Evolutionary conservation across 2,113 vertebrate genomes (phyloP), one percentile per base, ranked within the genome.

Genomic region (Centropus bengalensis): DNA sequence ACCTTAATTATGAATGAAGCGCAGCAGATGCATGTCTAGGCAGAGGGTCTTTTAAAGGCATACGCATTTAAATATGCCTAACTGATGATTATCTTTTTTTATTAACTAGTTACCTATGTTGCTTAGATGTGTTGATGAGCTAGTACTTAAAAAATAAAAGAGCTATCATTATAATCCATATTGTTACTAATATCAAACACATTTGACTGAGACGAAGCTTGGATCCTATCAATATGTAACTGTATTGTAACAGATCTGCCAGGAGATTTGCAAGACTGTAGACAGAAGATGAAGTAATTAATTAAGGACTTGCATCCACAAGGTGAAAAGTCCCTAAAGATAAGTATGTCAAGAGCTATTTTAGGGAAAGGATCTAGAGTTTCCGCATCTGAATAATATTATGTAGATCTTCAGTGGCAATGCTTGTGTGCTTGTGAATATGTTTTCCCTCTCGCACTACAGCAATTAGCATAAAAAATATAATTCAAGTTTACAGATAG

Each of bases 291-390:
- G 60, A 94, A 88, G 45, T 63, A 81, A 91, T 94, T 96, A 91
- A 92, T 93, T 87, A 96, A 85, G 84, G 81, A 91, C 88, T 96
- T 95, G 88, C 58, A 94, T 76, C 33, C 64, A 74, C n/a, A 86
- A 69, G 70, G 77, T 96, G 88, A 74, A 88, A 94, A 87, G n/a
- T 91, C 76, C 28, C 78, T 62, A 18, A 80, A 92, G 83, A 52
- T 64, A 89, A 86, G 12, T 40, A 33, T 76, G 47, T 44, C 12
- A 10, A 91, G 74, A 91, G n/a, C 44, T 90, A 33, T 93, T 95
- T 76, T 78, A 93, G 59, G 67, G 45, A 64, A 92, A 44, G 28
- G 23, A 82, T 86, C 32, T 74, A 47, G 38, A 10, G 33, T 91
- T 94, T 91, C 82, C 75, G 5, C 5, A 55, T 59, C 82, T 87